Evolutionary conservation across 2,888 invertebrate species (phyloP).

Genomic region (Drosophila tripunctata): DNA sequence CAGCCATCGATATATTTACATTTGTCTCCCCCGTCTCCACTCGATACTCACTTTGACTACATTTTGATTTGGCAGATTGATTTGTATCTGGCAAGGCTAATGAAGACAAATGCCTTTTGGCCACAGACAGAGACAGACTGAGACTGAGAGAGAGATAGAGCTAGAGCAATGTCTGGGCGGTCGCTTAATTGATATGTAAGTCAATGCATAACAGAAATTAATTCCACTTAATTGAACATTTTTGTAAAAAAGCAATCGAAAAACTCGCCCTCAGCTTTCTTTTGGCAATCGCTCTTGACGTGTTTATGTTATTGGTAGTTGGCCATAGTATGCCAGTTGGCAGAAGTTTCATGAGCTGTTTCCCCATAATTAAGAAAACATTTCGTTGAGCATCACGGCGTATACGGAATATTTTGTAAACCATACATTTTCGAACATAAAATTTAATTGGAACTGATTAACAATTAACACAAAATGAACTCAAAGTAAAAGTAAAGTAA

Average conservation of each 20-base stretch:
- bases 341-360: no score
- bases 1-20: slow-evolving; percentile 61
- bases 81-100: slow-evolving; percentile 69
- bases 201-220: slow-evolving; percentile 29
- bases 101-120: slow-evolving; percentile 71
- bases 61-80: slow-evolving; percentile 68
- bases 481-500: background rate
- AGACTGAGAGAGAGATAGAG: slow-evolving; percentile 9
- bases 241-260: slow-evolving; percentile 33
- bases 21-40: slow-evolving; percentile 21
- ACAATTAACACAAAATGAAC: slow-evolving; percentile 1
- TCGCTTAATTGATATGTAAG: slow-evolving; percentile 62
- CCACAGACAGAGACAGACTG: slow-evolving; percentile 14
- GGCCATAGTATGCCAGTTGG: no score
- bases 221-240: slow-evolving; percentile 43
- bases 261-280: slow-evolving; percentile 39
- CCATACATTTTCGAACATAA: background rate
- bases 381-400: slow-evolving; percentile 22
- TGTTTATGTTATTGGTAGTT: slow-evolving; percentile 21
- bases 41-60: slow-evolving; percentile 4
- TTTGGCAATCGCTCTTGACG: slow-evolving; percentile 20
- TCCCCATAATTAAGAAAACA: background rate
- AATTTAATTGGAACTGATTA: background rate
- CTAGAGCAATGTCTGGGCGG: slow-evolving; percentile 50
- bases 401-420: slow-evolving; percentile 28